A percentile compares a stretch with the other conserved stretches of the same genome.
These are phyloP conservation scores for Brachionus rubens DNA, from an alignment of 1,140 invertebrate species.

Conservation along the genomic window DNA sequence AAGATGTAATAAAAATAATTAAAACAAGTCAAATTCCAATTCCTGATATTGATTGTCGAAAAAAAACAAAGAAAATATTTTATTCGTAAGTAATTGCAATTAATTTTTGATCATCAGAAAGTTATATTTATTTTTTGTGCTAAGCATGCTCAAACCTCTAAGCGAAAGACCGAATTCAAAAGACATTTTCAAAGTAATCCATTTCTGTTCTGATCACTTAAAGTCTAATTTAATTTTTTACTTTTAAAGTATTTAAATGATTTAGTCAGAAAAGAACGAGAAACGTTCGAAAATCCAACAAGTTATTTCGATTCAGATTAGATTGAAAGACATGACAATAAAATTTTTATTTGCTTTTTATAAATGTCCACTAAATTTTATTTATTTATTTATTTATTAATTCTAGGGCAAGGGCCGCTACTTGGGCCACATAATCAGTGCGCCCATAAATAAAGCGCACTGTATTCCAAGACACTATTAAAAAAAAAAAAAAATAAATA, in stretches of 20 bases:
- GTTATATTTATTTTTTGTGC: neutral
- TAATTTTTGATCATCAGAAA: neutral
- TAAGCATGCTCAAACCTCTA: neutral
- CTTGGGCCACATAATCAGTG: too few relatives aligned
- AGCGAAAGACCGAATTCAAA: slow-evolving; percentile 19
- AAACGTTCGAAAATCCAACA: slow-evolving; percentile 3
- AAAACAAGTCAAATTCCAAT: neutral
- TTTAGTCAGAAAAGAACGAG: slow-evolving; percentile 12
- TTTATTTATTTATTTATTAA: too few relatives aligned
- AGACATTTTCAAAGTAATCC: slow-evolving; percentile 3
- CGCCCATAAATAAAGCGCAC: neutral
- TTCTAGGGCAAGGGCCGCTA: too few relatives aligned
- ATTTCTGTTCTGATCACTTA: too few relatives aligned
- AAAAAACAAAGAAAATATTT: slow-evolving; percentile 6
- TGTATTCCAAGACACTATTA: too few relatives aligned
- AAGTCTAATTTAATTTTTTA: too few relatives aligned
- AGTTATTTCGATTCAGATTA: slow-evolving; percentile 10
- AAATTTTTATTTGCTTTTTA: neutral
- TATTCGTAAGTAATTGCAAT: neutral
- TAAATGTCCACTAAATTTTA: neutral
- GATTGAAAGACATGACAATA: too few relatives aligned
- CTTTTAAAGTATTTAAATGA: slow-evolving; percentile 5
- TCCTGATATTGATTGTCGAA: slow-evolving; percentile 2
- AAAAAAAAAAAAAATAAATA: too few relatives aligned
- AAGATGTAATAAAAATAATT: slow-evolving; percentile 15